Base-by-base conservation (phyloP, 2,797 vertebrate species). In the Rhynchotus rufescens region DNA sequence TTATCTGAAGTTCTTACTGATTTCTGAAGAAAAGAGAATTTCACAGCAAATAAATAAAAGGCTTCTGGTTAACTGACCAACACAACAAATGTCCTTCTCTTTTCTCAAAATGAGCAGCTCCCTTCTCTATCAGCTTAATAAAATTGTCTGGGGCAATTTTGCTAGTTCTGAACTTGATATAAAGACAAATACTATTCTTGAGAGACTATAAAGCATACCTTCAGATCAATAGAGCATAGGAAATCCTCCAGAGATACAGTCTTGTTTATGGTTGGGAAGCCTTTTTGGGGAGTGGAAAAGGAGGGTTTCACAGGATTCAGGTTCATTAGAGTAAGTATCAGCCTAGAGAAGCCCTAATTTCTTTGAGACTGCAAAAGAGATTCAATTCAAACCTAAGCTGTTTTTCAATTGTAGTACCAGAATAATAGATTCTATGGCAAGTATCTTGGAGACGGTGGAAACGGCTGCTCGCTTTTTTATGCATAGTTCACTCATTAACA, bases 361-460 rank as follows among this genome's bases (percentile, higher is more conserved):
- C 92, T 95, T 89, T 92, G 89, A 76, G 80, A 82, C 76, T 32
- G 82, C 78, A 85, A 91, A 91, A 93, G 68, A 88, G 80, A 79
- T 69, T 95, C 91, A 89, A 96, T 95, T 97, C 73, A 95, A 94
- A 96, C 90, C 64, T 88, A 92, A 94, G 92, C 67, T 62, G 72
- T 88, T 97, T 96, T 94, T 72, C 82, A 94, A 92, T 94, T 95
- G 93, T 94, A 91, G 62, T 80, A 90, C 93, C 62, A 82, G 64
- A 88, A 89, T 89, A 92, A 94, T 89, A 82, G 94, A 96, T 89
- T 96, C 92, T 96, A 80, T 92, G 68, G 85, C 82, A 95, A 96
- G 83, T 95, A 94, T 96, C 95, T 97, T 96, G 82, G 94, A 90
- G 89, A 97, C 95, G 95, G 89, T 96, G 90, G 94, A 97, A 95